Base-by-base conservation (phyloP, 2,888 invertebrate genomes). In the Pseudeuparius sepicola region DNA sequence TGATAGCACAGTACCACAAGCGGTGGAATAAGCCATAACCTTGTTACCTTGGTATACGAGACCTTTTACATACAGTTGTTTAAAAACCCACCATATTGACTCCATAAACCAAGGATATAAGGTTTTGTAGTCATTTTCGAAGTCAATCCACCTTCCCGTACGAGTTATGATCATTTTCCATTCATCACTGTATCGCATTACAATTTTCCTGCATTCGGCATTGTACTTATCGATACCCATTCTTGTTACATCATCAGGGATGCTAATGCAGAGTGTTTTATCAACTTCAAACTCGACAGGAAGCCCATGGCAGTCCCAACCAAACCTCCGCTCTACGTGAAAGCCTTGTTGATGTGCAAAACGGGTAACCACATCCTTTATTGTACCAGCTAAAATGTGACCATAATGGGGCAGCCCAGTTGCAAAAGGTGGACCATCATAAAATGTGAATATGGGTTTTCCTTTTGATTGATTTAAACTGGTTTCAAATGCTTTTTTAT, bases 331-430 rank as follows among this genome's bases (percentile, higher is more conserved):
- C 71, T 73, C 97, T 40, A 76, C 96, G 61, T 94, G 80, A 58
- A 72, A 87, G 0, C 96, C 96, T 67, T 84, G 74, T 61, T 96
- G 94, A 58, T 94, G 90, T 2, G 96, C 96, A 68, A 89, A 97
- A 37, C 98, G 71, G 0, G 97, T 96, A 2, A 98, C 89, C 41
- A 96, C 84, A 64, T 98, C 98, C 65, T 98, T 99, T 46, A 98
- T 94, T 2, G 97, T 96, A 17, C 98, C 96, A 30, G 97, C 92
- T 41, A 98, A 70, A 40, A 99, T 89, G 55, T 99, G 98, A 0
- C 98, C 98, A 63, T 98, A 99, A 67, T 98, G 98, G 1, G 98
- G 98, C 41, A 98, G 65, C 1, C 98, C 98, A 4, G 98, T 99
- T 0, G 98, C 98, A 69, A 98, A 99, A 4, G 98, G 98, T 15